phyloP scores from a whole-genome alignment of 2,888 invertebrate species.

The Agonopterix alstromeriana region DNA sequence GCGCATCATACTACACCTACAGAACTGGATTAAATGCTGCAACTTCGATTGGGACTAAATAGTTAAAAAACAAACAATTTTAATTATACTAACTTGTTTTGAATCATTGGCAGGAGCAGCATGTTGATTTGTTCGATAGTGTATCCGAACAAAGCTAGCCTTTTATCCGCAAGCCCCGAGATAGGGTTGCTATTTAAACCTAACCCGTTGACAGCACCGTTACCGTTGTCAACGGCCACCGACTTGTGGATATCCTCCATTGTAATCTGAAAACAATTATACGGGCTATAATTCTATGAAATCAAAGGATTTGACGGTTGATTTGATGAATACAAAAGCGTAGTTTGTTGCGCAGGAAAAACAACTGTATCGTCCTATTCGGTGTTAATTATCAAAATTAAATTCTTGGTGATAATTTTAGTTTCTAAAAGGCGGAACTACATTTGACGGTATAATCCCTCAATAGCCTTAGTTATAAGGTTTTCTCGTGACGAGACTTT shows the following conservation, averaged over 20 bases:
- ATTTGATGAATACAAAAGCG: neutral
- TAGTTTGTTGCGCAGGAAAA: no score
- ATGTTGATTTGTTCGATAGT: conserved; percentile 96
- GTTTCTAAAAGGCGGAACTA: no score
- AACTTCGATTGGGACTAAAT: no score
- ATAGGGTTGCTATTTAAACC: conserved; percentile 45
- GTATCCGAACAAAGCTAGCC: conserved; percentile 94
- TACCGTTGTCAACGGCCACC: conserved; percentile 35
- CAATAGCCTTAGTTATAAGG: no score
- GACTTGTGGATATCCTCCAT: conserved; percentile 85
- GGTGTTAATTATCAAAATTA: no score
- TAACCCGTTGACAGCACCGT: conserved; percentile 31
- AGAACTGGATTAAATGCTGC: no score
- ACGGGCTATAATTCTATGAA: neutral
- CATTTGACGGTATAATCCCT: no score
- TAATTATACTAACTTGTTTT: conserved; percentile 83
- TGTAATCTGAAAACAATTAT: conserved; percentile 78
- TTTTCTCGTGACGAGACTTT: no score
- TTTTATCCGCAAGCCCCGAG: conserved; percentile 83
- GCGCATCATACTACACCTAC: no score
- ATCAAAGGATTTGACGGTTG: neutral
- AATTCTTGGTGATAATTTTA: no score
- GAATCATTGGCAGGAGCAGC: conserved; percentile 96
- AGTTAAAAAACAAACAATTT: neutral
- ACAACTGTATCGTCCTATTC: no score